Conservation (phyloP, 2,113 vertebrate genomes). For the Corythoichthys haematopterus region DNA sequence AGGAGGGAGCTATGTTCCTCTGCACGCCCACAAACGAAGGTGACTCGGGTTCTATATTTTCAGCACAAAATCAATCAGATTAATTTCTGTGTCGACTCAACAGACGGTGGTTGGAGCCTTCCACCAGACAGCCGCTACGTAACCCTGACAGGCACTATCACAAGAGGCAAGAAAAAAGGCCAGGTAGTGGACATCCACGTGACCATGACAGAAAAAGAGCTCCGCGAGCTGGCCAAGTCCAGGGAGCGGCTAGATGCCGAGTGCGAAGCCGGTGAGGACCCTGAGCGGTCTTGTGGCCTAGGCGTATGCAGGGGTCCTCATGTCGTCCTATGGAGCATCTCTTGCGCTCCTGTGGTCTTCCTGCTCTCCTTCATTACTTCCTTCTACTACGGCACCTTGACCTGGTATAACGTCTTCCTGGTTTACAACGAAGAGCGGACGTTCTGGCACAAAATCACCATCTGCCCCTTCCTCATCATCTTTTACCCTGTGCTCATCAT, state of each 20-base stretch:
- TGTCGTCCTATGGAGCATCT: conserved; percentile 87
- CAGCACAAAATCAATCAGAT: background rate
- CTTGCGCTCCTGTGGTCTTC: conserved; percentile 90
- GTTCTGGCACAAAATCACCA: conserved; percentile 97
- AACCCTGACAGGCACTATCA: conserved; percentile 96
- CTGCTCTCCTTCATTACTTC: conserved; percentile 91
- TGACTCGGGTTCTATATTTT: conserved; percentile 41
- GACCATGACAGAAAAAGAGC: conserved; percentile 87
- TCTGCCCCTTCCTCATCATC: conserved; percentile 92
- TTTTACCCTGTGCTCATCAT: conserved; percentile 96
- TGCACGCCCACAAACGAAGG: conserved; percentile 80
- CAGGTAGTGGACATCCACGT: conserved; percentile 98
- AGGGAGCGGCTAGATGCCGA: conserved; percentile 78
- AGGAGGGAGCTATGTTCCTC: conserved; percentile 89
- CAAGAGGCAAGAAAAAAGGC: conserved; percentile 95
- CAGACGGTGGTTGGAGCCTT: conserved; percentile 85
- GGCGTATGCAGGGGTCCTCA: conserved; percentile 86
- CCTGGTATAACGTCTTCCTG: conserved; percentile 98
- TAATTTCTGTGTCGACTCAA: conserved; percentile 28
- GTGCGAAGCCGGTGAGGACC: conserved; percentile 66
- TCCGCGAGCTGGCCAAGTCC: conserved; percentile 87
- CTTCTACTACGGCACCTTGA: conserved; percentile 97
- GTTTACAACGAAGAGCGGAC: conserved; percentile 98
- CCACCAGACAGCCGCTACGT: conserved; percentile 92
- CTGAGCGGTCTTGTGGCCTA: conserved; percentile 74